These are phyloP conservation scores for Pseudobourletiella spinata DNA, from an alignment of 1,140 invertebrate genomes.

Conservation along the genomic window DNA sequence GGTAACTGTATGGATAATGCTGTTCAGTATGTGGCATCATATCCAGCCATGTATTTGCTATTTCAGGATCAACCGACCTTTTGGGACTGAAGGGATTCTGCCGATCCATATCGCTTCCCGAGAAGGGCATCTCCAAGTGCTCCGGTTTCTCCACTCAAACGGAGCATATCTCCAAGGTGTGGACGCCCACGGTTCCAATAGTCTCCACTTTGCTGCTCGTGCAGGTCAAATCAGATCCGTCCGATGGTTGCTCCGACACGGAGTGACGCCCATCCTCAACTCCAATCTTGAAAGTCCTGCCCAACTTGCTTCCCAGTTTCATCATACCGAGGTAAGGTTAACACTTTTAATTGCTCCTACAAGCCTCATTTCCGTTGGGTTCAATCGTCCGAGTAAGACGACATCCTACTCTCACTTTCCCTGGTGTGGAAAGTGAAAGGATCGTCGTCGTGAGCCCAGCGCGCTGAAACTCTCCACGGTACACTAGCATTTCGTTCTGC, in stretches of 20 bases:
- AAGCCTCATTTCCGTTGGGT: no score
- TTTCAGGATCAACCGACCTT: no score
- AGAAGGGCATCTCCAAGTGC: constrained; percentile 32
- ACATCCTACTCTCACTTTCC: no score
- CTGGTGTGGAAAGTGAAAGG: no score
- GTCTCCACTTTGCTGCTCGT: constrained; percentile 47
- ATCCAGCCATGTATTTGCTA: no score
- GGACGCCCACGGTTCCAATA: constrained; percentile 28
- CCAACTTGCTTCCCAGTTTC: constrained; percentile 79
- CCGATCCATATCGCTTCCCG: constrained; percentile 35
- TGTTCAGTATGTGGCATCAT: no score
- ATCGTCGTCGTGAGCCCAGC: no score
- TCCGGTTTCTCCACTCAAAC: constrained; percentile 40
- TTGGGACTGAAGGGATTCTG: constrained; percentile 34
- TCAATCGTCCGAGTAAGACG: no score
- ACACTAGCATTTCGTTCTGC: no score
- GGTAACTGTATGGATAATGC: no score
- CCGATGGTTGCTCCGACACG: constrained; percentile 67
- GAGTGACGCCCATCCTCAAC: constrained; percentile 65
- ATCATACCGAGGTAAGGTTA: constrained; percentile 76
- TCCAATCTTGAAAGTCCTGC: constrained; percentile 77
- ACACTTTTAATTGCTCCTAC: no score
- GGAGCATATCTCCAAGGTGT: constrained; percentile 29
- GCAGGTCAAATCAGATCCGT: constrained; percentile 70
- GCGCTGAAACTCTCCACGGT: no score